Percentiles rank a stretch among this genome's conserved stretches.
phyloP scores from a whole-genome alignment of 2,888 invertebrate species.

The Drosophila crucigera region DNA sequence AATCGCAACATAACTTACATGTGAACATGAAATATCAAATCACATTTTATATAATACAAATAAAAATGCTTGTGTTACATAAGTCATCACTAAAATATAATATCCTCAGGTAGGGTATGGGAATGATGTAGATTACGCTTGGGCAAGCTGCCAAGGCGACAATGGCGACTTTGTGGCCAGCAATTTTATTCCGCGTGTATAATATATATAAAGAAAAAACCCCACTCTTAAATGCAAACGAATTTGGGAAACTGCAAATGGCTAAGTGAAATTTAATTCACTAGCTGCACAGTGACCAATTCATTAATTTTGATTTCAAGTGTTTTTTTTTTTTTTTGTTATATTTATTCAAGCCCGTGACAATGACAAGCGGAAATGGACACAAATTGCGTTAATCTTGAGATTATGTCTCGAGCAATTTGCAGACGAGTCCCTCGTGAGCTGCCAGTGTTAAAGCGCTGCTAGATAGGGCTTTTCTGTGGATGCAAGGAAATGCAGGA shows the following conservation, averaged over 20 bases:
- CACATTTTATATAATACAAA: not conserved
- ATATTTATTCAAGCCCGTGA: slow-evolving; percentile 47
- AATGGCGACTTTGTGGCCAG: slow-evolving; percentile 48
- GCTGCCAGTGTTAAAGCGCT: slow-evolving; percentile 69
- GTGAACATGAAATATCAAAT: not conserved
- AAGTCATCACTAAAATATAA: too few species aligned
- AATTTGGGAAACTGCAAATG: slow-evolving; percentile 26
- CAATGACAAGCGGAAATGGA: slow-evolving; percentile 50
- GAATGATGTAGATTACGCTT: slow-evolving; percentile 16
- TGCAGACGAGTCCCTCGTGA: slow-evolving; percentile 80
- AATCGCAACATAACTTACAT: not conserved
- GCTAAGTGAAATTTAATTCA: slow-evolving; percentile 36
- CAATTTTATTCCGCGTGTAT: slow-evolving; percentile 33
- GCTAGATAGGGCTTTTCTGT: slow-evolving; percentile 65
- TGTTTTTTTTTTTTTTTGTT: slow-evolving; percentile 12
- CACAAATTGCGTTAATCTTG: slow-evolving; percentile 42
- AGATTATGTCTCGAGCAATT: slow-evolving; percentile 50
- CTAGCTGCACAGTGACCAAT: slow-evolving; percentile 21
- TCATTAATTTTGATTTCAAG: slow-evolving; percentile 45
- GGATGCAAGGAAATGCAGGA: slow-evolving; percentile 25
- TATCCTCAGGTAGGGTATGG: slow-evolving; percentile 6
- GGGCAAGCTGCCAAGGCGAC: slow-evolving; percentile 61
- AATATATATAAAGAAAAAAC: not conserved
- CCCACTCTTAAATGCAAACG: slow-evolving; percentile 26
- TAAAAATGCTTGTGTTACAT: not conserved